Base-by-base conservation (phyloP, 1,140 invertebrate species). In the Cryptotermes secundus region DNA sequence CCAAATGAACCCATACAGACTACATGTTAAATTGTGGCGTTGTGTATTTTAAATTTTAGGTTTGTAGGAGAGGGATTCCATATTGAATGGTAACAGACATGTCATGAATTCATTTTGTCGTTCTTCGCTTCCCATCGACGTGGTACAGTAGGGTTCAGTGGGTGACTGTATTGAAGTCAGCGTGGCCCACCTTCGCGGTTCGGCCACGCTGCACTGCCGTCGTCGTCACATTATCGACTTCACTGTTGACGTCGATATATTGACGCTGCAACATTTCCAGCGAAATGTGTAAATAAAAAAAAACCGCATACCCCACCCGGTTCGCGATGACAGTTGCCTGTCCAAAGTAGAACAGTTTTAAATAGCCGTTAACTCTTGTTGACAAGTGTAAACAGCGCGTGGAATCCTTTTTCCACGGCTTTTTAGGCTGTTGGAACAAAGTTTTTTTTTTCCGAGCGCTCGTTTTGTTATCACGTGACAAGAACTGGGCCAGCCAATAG, bases 321-420 rank as follows among this genome's bases (percentile, higher is more conserved):
- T 72, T 72, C n/a, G 59, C 22, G 81, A 82, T 82, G 81, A 82
- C 81, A 82, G 81, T 82, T 38, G 36, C 22, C 31, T 45, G 81
- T 82, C 42, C 38, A 31, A 84, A 84, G 84, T 84, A 49, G 84
- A 84, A 31, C 84, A 84, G 84, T 84, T 84, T 84, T 84, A 84
- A 84, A 84, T 84, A 84, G 84, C 84, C 59, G 84, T 79, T 79
- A 84, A 82, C 34, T 79, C 53, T 82, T 82, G 84, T 82, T 82
- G 53, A 84, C 83, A 84, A 84, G 84, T 84, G 84, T 84, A 84
- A 84, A 84, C 84, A 84, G 45, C 80, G 80, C 80, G n/a, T 84
- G 83, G 83, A 84, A 84, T 84, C 80, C 83, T 49, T 84, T 84
- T 81, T 80, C 83, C 53, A 83, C 83, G 83, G 83, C 83, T 83